phyloP scores from a whole-genome alignment of 2,888 invertebrate species.

The Amphipyra berbera region DNA sequence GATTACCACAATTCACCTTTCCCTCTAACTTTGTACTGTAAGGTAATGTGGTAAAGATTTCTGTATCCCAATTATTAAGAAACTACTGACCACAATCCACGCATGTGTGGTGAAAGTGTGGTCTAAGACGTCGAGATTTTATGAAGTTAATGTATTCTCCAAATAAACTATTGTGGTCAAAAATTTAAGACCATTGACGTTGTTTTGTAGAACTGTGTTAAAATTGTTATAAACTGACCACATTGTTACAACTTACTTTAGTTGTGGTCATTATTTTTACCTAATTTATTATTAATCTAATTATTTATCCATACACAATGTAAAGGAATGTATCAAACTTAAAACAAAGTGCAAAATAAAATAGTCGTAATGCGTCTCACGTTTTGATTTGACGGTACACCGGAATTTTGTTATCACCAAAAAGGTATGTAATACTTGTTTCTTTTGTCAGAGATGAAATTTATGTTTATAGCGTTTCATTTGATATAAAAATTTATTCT shows the following conservation, averaged over 20 bases:
- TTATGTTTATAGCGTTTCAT: background rate
- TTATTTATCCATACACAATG: constrained; percentile 31
- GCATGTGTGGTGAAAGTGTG: no score
- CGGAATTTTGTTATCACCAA: constrained; percentile 20
- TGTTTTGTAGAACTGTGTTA: background rate
- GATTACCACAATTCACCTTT: no score
- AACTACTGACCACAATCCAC: no score
- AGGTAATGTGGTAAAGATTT: no score
- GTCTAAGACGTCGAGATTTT: no score
- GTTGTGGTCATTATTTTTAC: constrained; percentile 20
- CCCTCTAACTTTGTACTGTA: no score
- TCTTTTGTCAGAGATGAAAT: background rate
- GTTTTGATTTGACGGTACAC: constrained; percentile 49
- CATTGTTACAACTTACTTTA: background rate
- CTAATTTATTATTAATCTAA: constrained; percentile 41
- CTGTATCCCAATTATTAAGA: no score
- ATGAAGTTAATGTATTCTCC: background rate
- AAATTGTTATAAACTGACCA: constrained; percentile 1
- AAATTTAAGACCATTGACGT: background rate
- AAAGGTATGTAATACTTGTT: constrained; percentile 45
- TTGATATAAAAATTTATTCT: no score
- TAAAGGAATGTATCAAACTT: constrained; percentile 66
- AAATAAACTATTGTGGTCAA: background rate
- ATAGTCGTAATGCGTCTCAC: constrained; percentile 42
- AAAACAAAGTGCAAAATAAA: constrained; percentile 53